Conservation (phyloP, 2,797 vertebrate genomes). For the Salmo trutta region DNA sequence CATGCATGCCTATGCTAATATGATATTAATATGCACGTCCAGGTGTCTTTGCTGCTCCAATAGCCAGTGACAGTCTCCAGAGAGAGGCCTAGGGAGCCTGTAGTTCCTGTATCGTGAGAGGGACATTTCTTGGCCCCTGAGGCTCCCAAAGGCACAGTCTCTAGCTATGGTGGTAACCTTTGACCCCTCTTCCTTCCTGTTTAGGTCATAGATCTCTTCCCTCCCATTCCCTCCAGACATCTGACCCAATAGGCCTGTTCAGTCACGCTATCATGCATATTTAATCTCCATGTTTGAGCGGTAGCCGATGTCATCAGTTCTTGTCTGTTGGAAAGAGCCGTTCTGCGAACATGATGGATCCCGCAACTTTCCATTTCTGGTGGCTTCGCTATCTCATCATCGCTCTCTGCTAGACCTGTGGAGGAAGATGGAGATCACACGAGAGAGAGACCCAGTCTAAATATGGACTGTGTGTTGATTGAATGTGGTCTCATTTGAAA, state of each 20-base stretch:
- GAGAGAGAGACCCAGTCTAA: neutral
- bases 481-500: neutral
- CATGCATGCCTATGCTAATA: no score
- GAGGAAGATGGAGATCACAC: neutral
- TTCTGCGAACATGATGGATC: neutral
- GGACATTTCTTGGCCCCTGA: neutral
- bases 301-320: neutral
- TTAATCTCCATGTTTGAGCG: neutral
- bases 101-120: neutral
- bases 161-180: slow-evolving; percentile 7
- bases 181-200: slow-evolving; percentile 17
- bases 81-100: neutral
- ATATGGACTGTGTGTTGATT: neutral
- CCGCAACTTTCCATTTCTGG: neutral
- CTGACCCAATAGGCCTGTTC: neutral
- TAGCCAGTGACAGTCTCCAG: neutral
- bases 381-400: neutral
- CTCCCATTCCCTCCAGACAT: neutral
- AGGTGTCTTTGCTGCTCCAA: neutral
- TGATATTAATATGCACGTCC: neutral
- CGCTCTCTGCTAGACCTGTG: neutral
- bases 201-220: neutral
- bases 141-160: neutral
- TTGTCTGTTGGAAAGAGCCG: neutral
- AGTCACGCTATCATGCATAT: neutral